Conservation (phyloP, 2,888 invertebrate genomes). For the Periphyllus acericola region DNA sequence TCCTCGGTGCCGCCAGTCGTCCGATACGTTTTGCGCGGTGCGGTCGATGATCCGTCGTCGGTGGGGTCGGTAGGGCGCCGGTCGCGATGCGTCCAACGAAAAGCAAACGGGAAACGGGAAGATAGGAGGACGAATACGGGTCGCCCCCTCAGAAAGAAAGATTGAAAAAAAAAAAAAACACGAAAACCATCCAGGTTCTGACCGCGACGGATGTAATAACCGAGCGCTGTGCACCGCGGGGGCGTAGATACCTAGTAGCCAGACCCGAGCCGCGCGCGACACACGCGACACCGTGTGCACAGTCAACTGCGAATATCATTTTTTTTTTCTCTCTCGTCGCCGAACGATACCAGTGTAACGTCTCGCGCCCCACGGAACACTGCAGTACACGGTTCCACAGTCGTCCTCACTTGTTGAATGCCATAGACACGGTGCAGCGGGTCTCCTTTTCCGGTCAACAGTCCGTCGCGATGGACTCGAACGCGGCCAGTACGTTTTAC, state of each 20-base stretch:
- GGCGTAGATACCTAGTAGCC: too few species aligned
- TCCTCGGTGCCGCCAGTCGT: conserved; percentile 18
- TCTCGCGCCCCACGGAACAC: neutral
- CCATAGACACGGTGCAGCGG: neutral
- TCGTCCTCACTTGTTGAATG: conserved; percentile 44
- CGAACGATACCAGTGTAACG: too few species aligned
- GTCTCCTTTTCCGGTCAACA: neutral
- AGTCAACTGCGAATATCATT: too few species aligned
- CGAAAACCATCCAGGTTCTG: too few species aligned
- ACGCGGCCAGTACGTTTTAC: conserved; percentile 24
- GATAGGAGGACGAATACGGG: too few species aligned
- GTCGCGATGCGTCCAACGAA: neutral
- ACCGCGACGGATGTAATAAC: too few species aligned
- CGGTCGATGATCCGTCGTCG: neutral
- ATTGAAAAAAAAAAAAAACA: too few species aligned
- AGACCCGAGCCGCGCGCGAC: too few species aligned
- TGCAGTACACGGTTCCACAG: neutral
- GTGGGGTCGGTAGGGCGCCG: neutral
- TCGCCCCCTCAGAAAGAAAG: too few species aligned
- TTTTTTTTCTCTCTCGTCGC: too few species aligned
- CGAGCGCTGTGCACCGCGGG: too few species aligned
- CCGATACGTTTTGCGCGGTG: neutral
- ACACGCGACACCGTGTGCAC: too few species aligned
- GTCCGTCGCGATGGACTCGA: conserved; percentile 41
- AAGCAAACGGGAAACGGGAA: neutral